These are phyloP conservation scores for Oligia latruncula DNA, from an alignment of 2,888 invertebrate species.

Conservation along the genomic window DNA sequence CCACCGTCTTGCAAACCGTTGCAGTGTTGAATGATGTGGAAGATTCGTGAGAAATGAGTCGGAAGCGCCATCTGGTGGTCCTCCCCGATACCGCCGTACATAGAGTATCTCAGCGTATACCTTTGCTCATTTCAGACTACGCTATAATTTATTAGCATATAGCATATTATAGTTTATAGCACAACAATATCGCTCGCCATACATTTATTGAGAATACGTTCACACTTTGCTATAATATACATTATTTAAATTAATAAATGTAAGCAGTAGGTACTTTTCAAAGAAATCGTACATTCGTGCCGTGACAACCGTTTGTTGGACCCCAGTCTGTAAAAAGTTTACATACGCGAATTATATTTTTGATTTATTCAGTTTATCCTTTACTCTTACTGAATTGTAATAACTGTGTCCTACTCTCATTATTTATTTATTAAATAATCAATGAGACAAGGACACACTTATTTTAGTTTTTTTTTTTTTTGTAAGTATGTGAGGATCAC, in stretches of 20 bases:
- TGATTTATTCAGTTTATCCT: background rate
- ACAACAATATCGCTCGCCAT: no score
- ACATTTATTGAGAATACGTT: no score
- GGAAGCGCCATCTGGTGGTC: slow-evolving; percentile 61
- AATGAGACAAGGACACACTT: no score
- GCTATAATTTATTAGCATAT: no score
- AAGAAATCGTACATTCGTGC: background rate
- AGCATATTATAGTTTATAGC: no score
- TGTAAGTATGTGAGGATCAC: no score
- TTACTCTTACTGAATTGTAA: background rate
- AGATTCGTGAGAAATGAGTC: slow-evolving; percentile 64
- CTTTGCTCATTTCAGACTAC: no score
- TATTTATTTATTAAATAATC: no score
- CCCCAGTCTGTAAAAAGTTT: background rate
- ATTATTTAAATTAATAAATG: no score
- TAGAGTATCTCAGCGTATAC: background rate
- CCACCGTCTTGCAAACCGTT: slow-evolving; percentile 31
- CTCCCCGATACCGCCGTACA: slow-evolving; percentile 6
- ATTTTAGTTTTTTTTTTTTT: no score
- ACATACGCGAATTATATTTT: background rate
- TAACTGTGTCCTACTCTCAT: background rate
- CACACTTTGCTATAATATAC: no score
- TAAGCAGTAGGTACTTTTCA: background rate
- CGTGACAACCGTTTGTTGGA: background rate
- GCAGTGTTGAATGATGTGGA: slow-evolving; percentile 59